Conservation (phyloP, 1,140 invertebrate genomes). For the Tetramorium alpestre region DNA sequence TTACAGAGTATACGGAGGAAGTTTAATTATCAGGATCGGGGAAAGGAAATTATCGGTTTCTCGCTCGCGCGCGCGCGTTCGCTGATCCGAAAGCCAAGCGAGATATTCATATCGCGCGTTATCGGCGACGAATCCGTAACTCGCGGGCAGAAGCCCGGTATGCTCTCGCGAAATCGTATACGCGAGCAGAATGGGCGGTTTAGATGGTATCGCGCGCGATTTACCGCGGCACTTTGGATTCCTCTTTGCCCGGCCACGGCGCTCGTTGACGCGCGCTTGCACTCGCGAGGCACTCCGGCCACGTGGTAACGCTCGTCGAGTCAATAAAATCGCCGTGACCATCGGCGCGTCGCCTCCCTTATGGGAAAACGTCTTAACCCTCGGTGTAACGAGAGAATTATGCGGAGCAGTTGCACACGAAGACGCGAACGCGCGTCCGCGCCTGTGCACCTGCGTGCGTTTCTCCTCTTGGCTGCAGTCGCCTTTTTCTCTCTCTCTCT, state of each 20-base stretch:
- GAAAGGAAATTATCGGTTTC: not conserved
- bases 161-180: constrained; percentile 26
- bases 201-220: constrained; percentile 46
- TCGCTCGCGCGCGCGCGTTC: not conserved
- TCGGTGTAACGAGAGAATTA: constrained; percentile 45
- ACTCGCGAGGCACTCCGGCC: not conserved
- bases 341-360: constrained; percentile 17
- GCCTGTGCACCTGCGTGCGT: not conserved
- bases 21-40: constrained; percentile 37
- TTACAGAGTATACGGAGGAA: constrained; percentile 28
- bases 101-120: constrained; percentile 4
- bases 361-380: constrained; percentile 49
- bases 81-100: not conserved
- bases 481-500: not conserved
- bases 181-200: constrained; percentile 30
- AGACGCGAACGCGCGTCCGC: not conserved
- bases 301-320: constrained; percentile 11
- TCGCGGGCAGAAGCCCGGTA: not conserved
- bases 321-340: constrained; percentile 34
- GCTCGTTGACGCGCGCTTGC: constrained; percentile 5
- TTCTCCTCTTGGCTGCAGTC: not conserved
- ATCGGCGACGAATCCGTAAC: constrained; percentile 23
- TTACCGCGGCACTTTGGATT: constrained; percentile 49
- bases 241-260: constrained; percentile 3
- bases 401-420: not conserved